These are phyloP conservation scores for Hippocampus kuda DNA, from an alignment of 2,797 vertebrate genomes.

Conservation along the genomic window DNA sequence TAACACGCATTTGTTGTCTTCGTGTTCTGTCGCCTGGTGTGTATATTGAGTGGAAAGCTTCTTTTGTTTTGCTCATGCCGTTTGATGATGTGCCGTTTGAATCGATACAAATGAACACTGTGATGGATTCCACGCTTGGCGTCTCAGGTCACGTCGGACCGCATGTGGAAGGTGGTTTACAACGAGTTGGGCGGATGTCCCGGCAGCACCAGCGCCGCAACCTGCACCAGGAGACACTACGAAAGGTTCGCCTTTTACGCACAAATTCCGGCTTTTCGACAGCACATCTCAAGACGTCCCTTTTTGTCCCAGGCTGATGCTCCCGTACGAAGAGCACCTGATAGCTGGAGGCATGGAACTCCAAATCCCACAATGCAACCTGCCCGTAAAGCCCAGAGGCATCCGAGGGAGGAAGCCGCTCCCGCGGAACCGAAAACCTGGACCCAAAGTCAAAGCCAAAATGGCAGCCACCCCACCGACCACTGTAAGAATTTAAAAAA, in stretches of 20 bases:
- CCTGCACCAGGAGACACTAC: conserved; percentile 75
- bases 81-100: neutral
- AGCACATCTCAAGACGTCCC: neutral
- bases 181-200: conserved; percentile 74
- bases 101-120: neutral
- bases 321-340: conserved; percentile 70
- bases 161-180: conserved; percentile 75
- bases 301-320: conserved; percentile 60
- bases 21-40: neutral
- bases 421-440: conserved; percentile 44
- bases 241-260: conserved; percentile 56
- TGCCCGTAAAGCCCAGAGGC: conserved; percentile 29
- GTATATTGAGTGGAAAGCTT: neutral
- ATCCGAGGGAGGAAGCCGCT: conserved; percentile 52
- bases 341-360: conserved; percentile 52
- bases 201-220: conserved; percentile 75
- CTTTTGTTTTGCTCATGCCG: neutral
- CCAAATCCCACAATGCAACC: conserved; percentile 48
- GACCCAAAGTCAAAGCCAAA: conserved; percentile 49
- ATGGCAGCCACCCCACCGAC: conserved; percentile 3
- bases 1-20: conserved; percentile 30
- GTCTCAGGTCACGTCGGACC: conserved; percentile 63
- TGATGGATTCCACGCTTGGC: neutral
- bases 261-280: neutral
- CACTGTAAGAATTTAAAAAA: conserved; percentile 16